Percentiles rank a stretch among this genome's conserved stretches.
phyloP scores from a whole-genome alignment of 2,113 vertebrate genomes.

The Crypturellus undulatus region DNA sequence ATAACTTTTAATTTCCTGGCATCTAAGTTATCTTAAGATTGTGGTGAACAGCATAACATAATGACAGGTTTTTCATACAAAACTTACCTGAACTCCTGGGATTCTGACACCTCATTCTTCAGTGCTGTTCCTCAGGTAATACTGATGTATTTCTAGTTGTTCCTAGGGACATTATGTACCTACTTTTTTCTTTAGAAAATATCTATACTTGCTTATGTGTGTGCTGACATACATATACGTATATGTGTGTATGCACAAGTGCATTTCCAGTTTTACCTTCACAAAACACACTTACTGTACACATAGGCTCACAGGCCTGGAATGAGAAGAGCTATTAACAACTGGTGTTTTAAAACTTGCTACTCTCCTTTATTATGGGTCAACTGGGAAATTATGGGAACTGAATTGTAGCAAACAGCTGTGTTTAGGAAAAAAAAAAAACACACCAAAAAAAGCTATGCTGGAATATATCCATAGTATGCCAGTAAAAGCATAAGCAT shows the following conservation, averaged over 20 bases:
- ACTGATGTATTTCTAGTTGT: neutral
- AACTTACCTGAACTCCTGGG: neutral
- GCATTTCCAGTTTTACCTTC: neutral
- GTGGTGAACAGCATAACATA: neutral
- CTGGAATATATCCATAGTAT: neutral
- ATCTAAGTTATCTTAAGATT: neutral
- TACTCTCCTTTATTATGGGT: conserved; percentile 1
- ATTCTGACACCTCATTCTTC: neutral
- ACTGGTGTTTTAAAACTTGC: neutral
- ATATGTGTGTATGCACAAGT: neutral
- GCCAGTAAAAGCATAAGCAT: conserved; percentile 11
- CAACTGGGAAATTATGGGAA: conserved; percentile 54
- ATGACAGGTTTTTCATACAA: neutral
- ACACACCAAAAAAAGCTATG: neutral
- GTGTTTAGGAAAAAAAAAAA: neutral
- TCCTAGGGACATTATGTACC: neutral
- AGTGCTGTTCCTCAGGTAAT: neutral
- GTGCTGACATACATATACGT: too few relatives aligned
- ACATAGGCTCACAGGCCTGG: neutral
- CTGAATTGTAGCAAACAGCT: conserved; percentile 54
- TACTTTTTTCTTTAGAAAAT: neutral
- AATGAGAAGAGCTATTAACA: conserved; percentile 15
- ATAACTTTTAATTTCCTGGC: neutral
- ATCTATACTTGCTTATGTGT: neutral
- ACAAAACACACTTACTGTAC: neutral